These are phyloP conservation scores for Apistogramma diplotaenia DNA, from an alignment of 2,113 vertebrate species.

Conservation along the genomic window DNA sequence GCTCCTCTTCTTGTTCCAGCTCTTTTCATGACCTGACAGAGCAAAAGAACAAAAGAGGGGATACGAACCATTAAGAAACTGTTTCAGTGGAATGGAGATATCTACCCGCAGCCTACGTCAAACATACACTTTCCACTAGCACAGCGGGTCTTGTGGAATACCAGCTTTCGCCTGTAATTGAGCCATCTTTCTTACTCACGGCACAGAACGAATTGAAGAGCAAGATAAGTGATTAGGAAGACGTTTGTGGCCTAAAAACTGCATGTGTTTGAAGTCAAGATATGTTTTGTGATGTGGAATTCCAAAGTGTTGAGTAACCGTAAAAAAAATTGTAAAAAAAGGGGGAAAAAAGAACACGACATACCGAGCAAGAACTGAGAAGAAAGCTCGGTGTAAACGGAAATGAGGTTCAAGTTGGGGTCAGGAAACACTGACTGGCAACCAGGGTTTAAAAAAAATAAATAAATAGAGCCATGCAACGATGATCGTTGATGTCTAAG, in stretches of 20 bases:
- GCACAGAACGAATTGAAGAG: background rate
- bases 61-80: slow-evolving; percentile 21
- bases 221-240: background rate
- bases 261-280: background rate
- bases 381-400: background rate
- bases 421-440: background rate
- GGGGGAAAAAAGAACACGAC: background rate
- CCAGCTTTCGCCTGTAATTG: background rate
- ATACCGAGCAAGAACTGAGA: background rate
- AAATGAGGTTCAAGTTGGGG: slow-evolving; percentile 21
- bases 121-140: slow-evolving; percentile 3
- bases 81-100: background rate
- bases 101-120: background rate
- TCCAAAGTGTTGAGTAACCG: background rate
- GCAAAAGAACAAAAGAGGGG: slow-evolving; percentile 1
- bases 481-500: background rate
- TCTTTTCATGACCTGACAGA: slow-evolving; percentile 33
- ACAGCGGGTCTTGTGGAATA: background rate
- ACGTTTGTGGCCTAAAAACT: background rate
- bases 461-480: background rate
- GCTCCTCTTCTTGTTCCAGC: slow-evolving; percentile 7
- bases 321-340: background rate
- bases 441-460: background rate
- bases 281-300: background rate
- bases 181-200: background rate